Percentiles rank a stretch among this genome's conserved stretches.
phyloP scores from a whole-genome alignment of 2,797 vertebrate species.

The Alosa sapidissima region DNA sequence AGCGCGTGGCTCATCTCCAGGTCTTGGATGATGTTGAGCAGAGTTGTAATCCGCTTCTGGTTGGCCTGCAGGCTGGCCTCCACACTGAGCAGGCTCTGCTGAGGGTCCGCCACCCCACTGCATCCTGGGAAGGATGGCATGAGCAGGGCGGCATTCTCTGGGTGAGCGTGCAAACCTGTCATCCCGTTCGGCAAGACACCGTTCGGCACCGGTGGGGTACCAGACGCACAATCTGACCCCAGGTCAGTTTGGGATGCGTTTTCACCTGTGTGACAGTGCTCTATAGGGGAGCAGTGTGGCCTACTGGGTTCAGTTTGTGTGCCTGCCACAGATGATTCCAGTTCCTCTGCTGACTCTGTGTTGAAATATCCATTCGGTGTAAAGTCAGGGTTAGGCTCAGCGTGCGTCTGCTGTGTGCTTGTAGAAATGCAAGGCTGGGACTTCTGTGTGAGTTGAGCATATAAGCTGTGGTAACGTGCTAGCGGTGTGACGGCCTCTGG shows the following conservation, averaged over 20 bases:
- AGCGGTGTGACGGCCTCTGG: background rate
- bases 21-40: constrained; percentile 96
- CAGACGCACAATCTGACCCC: background rate
- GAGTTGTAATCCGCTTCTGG: constrained; percentile 90
- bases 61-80: constrained; percentile 92
- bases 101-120: constrained; percentile 72
- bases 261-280: constrained; percentile 9
- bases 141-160: constrained; percentile 57
- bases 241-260: constrained; percentile 19
- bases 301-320: background rate
- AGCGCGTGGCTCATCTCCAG: constrained; percentile 88
- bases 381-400: background rate
- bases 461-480: background rate
- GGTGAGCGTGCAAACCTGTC: constrained; percentile 63
- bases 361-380: background rate
- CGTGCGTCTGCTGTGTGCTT: background rate
- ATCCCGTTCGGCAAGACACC: background rate
- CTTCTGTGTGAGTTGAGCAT: background rate
- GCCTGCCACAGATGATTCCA: background rate
- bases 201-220: background rate
- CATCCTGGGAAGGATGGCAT: constrained; percentile 63
- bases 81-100: constrained; percentile 85
- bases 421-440: background rate
- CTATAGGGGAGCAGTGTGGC: background rate
- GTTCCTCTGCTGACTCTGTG: background rate